Evolutionary conservation across 2,888 invertebrate species (phyloP), one percentile per base, ranked within the genome.

Genomic region (Chrysotoxum bicinctum): DNA sequence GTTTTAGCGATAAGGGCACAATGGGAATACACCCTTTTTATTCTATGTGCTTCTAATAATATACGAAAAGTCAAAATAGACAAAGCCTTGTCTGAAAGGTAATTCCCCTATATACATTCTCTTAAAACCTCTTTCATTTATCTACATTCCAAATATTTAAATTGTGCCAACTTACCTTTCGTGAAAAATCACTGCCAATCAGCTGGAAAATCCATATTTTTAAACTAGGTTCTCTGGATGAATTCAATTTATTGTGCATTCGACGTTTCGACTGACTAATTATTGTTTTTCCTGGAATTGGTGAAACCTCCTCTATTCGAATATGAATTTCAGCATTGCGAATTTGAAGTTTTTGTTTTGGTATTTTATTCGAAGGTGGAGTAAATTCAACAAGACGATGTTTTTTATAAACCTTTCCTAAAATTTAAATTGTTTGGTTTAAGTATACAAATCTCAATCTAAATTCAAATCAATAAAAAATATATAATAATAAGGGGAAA

Each of bases 321-420:
- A 97, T 94, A 95, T 97, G 96, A 87, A 98, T 94, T 88, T 95
- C 95, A 37, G 97, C 97, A 87, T 95, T 94, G 88, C 95, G 95
- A 88, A 97, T 96, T 88, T 94, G 93, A 88, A 96, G 93, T 88
- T 95, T 95, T 88, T 90, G 91, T 66, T 88, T 91, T n/a, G 89
- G 89, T 60, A 88, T 86, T 45, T 89, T 88, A 77, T 95, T 94
- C 88, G 93, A 93, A 87, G 95, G 94, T 89, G 96, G 94, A 74
- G 96, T 94, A 93, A 98, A 98, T 92, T 97, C 97, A 88, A 98
- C 94, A 89, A 97, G 93, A 77, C 96, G 95, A 92, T 97, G 97
- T 68, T 96, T 96, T 91, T 97, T 97, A 89, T 97, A 93, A 90
- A 95, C 95, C 88, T 95, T 95, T 89, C 97, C 97, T 97, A 93